A percentile compares a stretch with the other conserved stretches of the same genome.
These are phyloP conservation scores for Recurvirostra avosetta DNA, from an alignment of 2,113 vertebrate species.

Conservation along the genomic window DNA sequence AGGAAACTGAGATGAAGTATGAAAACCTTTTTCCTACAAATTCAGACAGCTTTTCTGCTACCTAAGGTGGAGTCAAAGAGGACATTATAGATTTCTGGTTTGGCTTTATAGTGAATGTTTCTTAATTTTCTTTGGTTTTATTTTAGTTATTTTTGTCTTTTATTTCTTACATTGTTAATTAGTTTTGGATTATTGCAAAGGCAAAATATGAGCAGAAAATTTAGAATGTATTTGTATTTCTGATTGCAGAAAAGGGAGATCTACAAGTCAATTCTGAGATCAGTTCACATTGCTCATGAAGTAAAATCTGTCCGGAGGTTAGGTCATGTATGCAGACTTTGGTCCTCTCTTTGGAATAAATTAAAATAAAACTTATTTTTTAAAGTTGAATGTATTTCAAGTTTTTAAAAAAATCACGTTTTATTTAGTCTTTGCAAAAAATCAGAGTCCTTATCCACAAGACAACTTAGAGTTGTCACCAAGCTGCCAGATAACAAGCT, in stretches of 20 bases:
- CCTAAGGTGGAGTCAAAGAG: not conserved
- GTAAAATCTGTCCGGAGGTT: not conserved
- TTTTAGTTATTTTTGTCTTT: not conserved
- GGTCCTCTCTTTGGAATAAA: not conserved
- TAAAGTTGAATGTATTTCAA: not conserved
- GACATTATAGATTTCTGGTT: not conserved
- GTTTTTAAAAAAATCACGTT: not conserved
- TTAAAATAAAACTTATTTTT: not conserved
- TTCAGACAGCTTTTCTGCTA: not conserved
- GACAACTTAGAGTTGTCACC: constrained; percentile 60
- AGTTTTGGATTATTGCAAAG: not conserved
- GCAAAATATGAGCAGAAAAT: not conserved
- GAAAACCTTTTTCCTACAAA: not conserved
- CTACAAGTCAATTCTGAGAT: not conserved
- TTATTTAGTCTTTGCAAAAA: constrained; percentile 28
- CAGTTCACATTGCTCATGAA: not conserved
- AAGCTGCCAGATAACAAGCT: constrained; percentile 68
- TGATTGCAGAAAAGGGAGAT: not conserved
- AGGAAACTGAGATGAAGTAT: constrained; percentile 3
- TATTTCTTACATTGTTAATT: not conserved
- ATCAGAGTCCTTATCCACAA: constrained; percentile 6
- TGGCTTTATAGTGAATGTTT: not conserved
- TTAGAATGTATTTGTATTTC: not conserved
- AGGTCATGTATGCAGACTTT: not conserved
- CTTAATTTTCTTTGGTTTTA: not conserved